Base-by-base conservation (phyloP, 2,113 vertebrate genomes). In the Pachycephala philippinensis region DNA sequence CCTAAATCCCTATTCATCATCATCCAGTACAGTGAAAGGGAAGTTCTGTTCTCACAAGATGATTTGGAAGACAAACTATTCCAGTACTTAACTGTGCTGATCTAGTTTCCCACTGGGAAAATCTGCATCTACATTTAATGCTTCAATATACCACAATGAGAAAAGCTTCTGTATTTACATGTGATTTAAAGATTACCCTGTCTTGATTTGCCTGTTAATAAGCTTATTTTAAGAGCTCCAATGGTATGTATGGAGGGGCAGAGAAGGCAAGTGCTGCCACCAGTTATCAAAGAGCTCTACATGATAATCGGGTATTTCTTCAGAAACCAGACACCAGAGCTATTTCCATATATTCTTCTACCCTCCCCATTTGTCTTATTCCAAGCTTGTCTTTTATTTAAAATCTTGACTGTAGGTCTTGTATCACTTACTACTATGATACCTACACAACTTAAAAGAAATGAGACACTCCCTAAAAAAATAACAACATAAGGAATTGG, bases 121-220 rank as follows among this genome's bases (percentile, higher is more conserved):
- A 92, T 81, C 72, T 64, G 56, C 68, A 71, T 78, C 69, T 39
- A 7, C 0, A 2, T 47, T 87, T 77, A 92, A 75, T 74, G 80
- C 76, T 83, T 84, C 60, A 37, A 24, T 54, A 69, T 52, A 66
- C 53, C 63, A 63, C 70, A 74, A 70, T 9, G 35, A 86, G 59
- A 90, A 88, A 86, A 92, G 47, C 86, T 78, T 47, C 61, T 81
- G 26, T 81, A 94, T 93, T 92, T 95, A 92, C 65, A 57, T 84
- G 59, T 21, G 66, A 95, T 93, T 93, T 93, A 70, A 89, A 96
- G 90, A 96, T 84, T 90, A 87, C 59, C 28, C 63, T 82, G 65
- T 39, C 85, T 95, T 64, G 31, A 89, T 94, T 65, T 92, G 93
- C 57, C 84, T 94, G 42, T 39, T 95, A 94, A 86, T 84, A 92